Base-by-base conservation (phyloP, 2,888 invertebrate genomes). In the Zaprionus obscuricornis region DNA sequence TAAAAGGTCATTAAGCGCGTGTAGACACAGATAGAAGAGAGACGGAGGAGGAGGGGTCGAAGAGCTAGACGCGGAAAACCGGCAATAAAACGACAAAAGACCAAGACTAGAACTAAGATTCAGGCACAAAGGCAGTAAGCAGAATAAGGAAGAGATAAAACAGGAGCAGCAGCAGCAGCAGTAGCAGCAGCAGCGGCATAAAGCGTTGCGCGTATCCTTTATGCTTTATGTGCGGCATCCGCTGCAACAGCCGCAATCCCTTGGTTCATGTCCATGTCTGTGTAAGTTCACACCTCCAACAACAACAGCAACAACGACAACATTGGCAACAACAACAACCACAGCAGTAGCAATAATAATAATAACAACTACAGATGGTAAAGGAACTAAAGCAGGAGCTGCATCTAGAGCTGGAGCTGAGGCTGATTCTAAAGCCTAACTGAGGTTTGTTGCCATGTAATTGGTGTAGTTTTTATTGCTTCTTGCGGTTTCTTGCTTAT, bases 151-250 rank as follows among this genome's bases (percentile, higher is more conserved):
- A 82, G 60, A 76, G 72, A 82, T 76, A 72, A 82, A 76, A 74
- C 68, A 69, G 62, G 74, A 58, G 54, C 29, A 46, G 45, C 39
- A 24, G 43, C 34, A 49, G 37, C 26, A 52, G 31, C 11, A 40
- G 42, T 27, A 39, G 26, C 31, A 13, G 17, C 46, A 50, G 20
- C 45, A 34, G 72, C 33, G 39, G 45, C n/a, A 49, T 14, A 29
- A 49, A 56, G 56, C 55, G 47, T 65, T 36, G 63, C 73, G 68
- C 77, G 75, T 66, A 70, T 73, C 73, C 84, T 77, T 75, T 81
- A 77, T 77, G 73, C 77, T 84, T 78, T 82, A 78, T 78, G 70
- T 70, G 67, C 58, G 65, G 58, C 82, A 74, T 78, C 78, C 78
- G 75, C 50, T 66, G 52, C 66, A 56, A 24, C 39, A 54, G 67